These are phyloP conservation scores for Peromyscus aztecus DNA, from an alignment of 2,797 vertebrate genomes.

Conservation along the genomic window DNA sequence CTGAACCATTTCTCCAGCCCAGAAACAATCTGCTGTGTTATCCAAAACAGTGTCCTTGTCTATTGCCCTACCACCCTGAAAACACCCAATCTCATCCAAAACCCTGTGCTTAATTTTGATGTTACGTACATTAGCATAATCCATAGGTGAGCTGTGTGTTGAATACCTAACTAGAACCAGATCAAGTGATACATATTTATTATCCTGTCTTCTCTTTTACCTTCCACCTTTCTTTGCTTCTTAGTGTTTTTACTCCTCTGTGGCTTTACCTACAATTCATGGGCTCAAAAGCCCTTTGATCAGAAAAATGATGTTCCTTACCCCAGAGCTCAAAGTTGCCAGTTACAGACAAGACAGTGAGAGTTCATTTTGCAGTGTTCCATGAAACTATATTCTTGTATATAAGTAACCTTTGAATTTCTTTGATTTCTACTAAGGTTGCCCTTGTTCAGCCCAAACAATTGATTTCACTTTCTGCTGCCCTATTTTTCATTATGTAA, in stretches of 20 bases:
- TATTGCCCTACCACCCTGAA: background rate
- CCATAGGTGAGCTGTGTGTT: background rate
- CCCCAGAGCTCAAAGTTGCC: background rate
- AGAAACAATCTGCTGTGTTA: background rate
- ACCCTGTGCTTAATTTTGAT: background rate
- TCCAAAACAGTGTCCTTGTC: background rate
- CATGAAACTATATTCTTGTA: background rate
- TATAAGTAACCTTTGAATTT: conserved; percentile 35
- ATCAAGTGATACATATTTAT: background rate
- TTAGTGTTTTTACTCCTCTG: background rate
- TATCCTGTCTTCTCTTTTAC: background rate
- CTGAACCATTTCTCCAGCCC: background rate
- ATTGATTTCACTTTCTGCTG: background rate
- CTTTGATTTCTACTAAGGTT: background rate
- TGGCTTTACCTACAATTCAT: background rate
- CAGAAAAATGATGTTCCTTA: background rate
- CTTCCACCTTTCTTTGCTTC: background rate
- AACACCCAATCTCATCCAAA: background rate
- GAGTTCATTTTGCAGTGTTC: background rate
- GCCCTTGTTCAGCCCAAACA: background rate
- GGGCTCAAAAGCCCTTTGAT: background rate
- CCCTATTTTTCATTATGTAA: conserved; percentile 39
- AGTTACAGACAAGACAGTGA: background rate
- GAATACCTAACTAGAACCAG: background rate
- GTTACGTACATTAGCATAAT: background rate